A percentile compares a stretch with the other conserved stretches of the same genome.
phyloP scores from a whole-genome alignment of 2,888 invertebrate genomes.

The Orchesellides sinensis region DNA sequence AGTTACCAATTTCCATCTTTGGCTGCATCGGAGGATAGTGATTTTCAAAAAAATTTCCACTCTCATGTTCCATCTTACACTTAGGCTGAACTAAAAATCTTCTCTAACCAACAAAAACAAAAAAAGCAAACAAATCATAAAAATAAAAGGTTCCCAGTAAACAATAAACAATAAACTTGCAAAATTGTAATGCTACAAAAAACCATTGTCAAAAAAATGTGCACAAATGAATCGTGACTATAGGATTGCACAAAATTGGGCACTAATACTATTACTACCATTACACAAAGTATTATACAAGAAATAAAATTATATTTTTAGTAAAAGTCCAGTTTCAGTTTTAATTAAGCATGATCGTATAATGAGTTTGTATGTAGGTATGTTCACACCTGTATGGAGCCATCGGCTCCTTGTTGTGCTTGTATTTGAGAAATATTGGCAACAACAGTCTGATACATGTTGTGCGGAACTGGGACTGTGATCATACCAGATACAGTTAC shows the following conservation, averaged over 20 bases:
- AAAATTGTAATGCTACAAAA: too few relatives aligned
- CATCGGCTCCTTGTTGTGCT: conserved; percentile 76
- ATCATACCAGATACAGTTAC: conserved; percentile 95
- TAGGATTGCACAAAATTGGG: too few relatives aligned
- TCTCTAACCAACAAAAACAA: neutral
- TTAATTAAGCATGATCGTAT: neutral
- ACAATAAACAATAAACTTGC: neutral
- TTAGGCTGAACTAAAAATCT: conserved; percentile 14
- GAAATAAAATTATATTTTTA: too few relatives aligned
- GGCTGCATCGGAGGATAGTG: neutral
- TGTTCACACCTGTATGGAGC: conserved; percentile 69
- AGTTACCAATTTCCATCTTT: neutral
- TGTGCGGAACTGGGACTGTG: conserved; percentile 95
- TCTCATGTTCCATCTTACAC: neutral
- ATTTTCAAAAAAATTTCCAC: neutral
- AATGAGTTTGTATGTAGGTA: neutral
- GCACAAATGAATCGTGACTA: too few relatives aligned
- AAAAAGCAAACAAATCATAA: neutral
- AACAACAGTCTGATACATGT: conserved; percentile 97
- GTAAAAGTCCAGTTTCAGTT: too few relatives aligned
- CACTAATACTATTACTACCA: too few relatives aligned
- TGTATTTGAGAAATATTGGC: conserved; percentile 90
- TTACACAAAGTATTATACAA: too few relatives aligned
- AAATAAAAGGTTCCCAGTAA: conserved; percentile 2
- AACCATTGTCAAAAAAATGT: too few relatives aligned